phyloP scores from a whole-genome alignment of 2,113 vertebrate genomes.

The Bubo bubo region DNA sequence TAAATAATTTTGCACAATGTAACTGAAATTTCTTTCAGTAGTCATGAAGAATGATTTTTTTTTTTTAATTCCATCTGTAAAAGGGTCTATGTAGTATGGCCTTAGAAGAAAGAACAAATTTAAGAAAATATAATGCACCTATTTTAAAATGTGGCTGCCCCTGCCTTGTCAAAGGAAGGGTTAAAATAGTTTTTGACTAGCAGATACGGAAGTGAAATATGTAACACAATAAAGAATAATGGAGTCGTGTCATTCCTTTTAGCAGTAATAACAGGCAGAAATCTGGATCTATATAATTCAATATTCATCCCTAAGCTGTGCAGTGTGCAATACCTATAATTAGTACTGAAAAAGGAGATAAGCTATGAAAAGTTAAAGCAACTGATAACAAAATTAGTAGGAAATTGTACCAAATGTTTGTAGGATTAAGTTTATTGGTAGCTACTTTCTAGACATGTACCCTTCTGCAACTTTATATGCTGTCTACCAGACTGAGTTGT shows the following conservation, averaged over 20 bases:
- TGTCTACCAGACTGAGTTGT: neutral
- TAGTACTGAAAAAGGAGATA: neutral
- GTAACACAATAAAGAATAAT: neutral
- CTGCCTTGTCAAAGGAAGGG: neutral
- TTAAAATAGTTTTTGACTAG: neutral
- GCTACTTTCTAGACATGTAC: neutral
- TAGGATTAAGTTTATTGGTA: neutral
- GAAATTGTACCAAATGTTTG: neutral
- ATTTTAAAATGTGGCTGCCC: neutral
- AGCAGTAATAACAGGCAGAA: neutral
- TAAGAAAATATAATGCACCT: neutral
- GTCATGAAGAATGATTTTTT: neutral
- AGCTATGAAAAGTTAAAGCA: neutral
- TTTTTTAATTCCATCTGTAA: neutral
- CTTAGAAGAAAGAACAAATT: neutral
- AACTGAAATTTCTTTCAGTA: neutral
- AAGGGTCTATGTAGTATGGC: neutral
- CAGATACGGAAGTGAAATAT: neutral
- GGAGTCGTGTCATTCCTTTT: neutral
- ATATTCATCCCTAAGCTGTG: neutral
- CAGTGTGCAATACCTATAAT: neutral
- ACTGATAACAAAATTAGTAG: neutral
- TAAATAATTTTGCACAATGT: neutral
- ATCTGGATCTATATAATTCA: neutral
- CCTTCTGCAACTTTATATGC: neutral